These are phyloP conservation scores for Zeugodacus cucurbitae DNA, from an alignment of 1,140 invertebrate species.

Conservation along the genomic window DNA sequence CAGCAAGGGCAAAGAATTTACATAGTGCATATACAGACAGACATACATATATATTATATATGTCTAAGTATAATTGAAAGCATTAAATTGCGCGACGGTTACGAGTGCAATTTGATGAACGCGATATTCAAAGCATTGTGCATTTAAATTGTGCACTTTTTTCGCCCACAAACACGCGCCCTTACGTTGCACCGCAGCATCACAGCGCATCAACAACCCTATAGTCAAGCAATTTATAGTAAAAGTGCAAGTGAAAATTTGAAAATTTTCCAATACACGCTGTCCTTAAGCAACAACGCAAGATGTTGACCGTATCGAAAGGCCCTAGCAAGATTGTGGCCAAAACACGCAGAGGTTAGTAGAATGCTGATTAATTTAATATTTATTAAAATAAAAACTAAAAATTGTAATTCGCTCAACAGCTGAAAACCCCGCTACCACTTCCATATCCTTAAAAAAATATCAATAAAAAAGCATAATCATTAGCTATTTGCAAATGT, in stretches of 20 bases:
- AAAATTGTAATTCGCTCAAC: too few relatives aligned
- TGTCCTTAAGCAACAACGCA: background rate
- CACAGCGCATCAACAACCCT: background rate
- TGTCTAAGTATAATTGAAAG: background rate
- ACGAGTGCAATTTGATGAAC: constrained; percentile 10
- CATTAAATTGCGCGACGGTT: constrained; percentile 11
- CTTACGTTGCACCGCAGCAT: background rate
- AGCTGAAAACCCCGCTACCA: background rate
- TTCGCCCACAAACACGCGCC: background rate
- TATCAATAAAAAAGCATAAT: constrained; percentile 50
- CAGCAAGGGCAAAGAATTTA: background rate
- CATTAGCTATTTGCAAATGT: background rate
- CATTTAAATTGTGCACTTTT: background rate
- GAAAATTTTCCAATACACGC: background rate
- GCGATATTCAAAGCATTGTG: background rate
- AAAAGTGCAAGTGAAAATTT: constrained; percentile 28
- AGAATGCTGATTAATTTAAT: background rate
- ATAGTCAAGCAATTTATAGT: background rate
- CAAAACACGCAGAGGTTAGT: constrained; percentile 82
- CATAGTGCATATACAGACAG: background rate
- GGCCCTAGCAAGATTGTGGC: constrained; percentile 87
- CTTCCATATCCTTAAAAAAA: background rate
- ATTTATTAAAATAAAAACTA: too few relatives aligned
- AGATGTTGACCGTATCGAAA: constrained; percentile 87
- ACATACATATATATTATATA: background rate